A percentile compares a stretch with the other conserved stretches of the same genome.
These are phyloP conservation scores for Brenthis ino DNA, from an alignment of 2,888 invertebrate genomes.

Conservation along the genomic window DNA sequence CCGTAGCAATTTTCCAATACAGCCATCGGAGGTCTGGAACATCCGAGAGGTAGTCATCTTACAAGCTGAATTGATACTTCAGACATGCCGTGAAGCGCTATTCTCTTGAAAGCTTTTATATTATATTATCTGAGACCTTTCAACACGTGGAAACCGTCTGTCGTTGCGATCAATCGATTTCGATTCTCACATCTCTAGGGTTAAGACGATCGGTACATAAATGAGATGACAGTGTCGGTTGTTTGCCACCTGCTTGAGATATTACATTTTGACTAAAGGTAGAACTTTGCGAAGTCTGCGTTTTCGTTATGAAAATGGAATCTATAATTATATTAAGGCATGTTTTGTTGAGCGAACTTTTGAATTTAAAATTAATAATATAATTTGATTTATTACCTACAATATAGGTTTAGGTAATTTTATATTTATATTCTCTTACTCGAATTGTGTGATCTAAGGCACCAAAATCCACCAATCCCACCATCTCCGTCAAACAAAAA, in stretches of 20 bases:
- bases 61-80: conserved; percentile 81
- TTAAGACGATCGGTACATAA: conserved; percentile 46
- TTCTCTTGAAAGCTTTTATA: conserved; percentile 82
- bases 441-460: too few species aligned
- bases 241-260: conserved; percentile 21
- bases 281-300: background rate
- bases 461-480: too few species aligned
- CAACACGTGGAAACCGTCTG: conserved; percentile 77
- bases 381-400: too few species aligned
- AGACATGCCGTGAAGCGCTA: conserved; percentile 74
- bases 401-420: too few species aligned
- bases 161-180: conserved; percentile 73
- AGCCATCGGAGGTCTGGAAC: conserved; percentile 67
- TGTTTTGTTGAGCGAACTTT: too few species aligned
- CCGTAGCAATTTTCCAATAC: conserved; percentile 75
- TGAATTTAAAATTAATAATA: too few species aligned
- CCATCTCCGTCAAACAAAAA: too few species aligned
- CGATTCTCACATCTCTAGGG: conserved; percentile 69
- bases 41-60: conserved; percentile 72
- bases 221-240: conserved; percentile 37
- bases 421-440: too few species aligned
- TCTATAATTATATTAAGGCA: too few species aligned
- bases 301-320: background rate
- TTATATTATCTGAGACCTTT: conserved; percentile 80
- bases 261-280: conserved; percentile 12